Base-by-base conservation (phyloP, 1,140 invertebrate species). In the Brevipalpus yothersi region DNA sequence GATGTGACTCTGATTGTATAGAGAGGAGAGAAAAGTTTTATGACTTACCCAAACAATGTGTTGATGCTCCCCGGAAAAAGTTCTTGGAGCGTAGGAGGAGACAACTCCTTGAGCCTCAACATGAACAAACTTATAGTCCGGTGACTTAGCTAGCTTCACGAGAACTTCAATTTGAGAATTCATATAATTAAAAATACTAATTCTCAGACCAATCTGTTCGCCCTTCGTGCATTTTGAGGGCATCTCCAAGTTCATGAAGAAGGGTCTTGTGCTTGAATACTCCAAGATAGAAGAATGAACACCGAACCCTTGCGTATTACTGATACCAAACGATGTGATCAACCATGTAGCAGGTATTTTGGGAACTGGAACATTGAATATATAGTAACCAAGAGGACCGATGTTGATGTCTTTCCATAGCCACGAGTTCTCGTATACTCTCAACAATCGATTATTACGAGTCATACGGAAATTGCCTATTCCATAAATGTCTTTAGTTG, bases 221-320 rank as follows among this genome's bases (percentile, higher is more conserved):
- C 91, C 91, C 67, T 90, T 82, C 21, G 80, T 77, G 65, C 85
- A 84, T 15, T 73, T 71, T 0, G 75, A 75, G 0, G 92, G 90
- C 76, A 92, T 89, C 71, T 96, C 91, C 12, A 95, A 84, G 65
- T 86, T 88, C 53, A 95, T 92, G 70, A 84, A 94, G 76, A 96
- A 93, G 31, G 87, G 87, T 19, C 88, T 73, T 0, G 87, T 79
- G 4, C 84, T 87, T 41, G 81, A 77, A 69, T 90, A 89, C 72
- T 81, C 80, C 15, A 88, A 75, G 0, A 87, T 82, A 56, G 75
- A 76, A 11, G 76, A 74, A 39, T 92, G 69, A 77, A 96, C 82
- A 12, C 89, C 88, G 62, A 94, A 84, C 1, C 91, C 91, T 49
- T 77, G 72, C 0, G 78, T 78, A 7, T 82, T 81, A 66, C 87